Percentiles rank a stretch among this genome's conserved stretches.
Conservation (phyloP, 2,888 invertebrate species). For the Blomia tropicalis region DNA sequence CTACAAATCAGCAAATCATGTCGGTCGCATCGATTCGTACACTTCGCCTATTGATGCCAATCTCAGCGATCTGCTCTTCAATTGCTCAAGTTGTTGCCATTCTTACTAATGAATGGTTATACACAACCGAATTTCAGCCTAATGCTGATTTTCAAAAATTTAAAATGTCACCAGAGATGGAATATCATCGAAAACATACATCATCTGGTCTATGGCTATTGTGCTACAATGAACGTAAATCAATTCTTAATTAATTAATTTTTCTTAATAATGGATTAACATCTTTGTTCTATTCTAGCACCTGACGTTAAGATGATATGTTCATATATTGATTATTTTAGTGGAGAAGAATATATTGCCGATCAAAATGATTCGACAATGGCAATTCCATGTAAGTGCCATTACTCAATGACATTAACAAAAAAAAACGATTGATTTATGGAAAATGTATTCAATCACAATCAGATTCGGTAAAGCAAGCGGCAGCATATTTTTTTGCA, state of each 20-base stretch:
- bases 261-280: slow-evolving; percentile 12
- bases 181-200: slow-evolving; percentile 54
- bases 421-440: background rate
- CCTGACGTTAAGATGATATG: slow-evolving; percentile 55
- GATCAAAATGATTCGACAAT: slow-evolving; percentile 78
- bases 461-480: slow-evolving; percentile 70
- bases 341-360: slow-evolving; percentile 65
- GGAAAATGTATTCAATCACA: no score
- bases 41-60: slow-evolving; percentile 32
- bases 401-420: background rate
- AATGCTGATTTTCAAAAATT: slow-evolving; percentile 38
- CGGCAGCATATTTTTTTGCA: slow-evolving; percentile 61
- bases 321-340: slow-evolving; percentile 70
- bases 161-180: slow-evolving; percentile 36
- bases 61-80: slow-evolving; percentile 54
- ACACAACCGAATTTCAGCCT: slow-evolving; percentile 67
- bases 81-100: slow-evolving; percentile 56
- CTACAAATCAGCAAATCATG: no score
- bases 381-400: slow-evolving; percentile 78
- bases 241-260: slow-evolving; percentile 33
- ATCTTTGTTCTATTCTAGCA: no score
- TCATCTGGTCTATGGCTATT: slow-evolving; percentile 65
- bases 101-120: slow-evolving; percentile 65
- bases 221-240: slow-evolving; percentile 63
- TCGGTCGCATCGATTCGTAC: background rate